Base-by-base conservation (phyloP, 2,113 vertebrate species). In the Austrofundulus limnaeus region DNA sequence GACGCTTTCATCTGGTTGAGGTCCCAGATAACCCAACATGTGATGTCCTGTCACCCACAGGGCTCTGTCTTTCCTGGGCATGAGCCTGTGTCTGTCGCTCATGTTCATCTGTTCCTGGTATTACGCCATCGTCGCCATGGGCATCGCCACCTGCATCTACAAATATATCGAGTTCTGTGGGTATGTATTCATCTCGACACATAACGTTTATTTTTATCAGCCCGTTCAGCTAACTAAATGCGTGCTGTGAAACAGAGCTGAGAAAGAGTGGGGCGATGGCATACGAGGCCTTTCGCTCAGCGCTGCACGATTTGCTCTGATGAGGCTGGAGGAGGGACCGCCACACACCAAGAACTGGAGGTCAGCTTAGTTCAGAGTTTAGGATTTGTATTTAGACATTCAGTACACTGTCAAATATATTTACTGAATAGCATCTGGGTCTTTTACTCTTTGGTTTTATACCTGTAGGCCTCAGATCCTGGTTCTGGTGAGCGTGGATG, bases 51-150 rank as follows among this genome's bases (percentile, higher is more conserved):
- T 81, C 66, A 34, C 64, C 85, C 7, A 0, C 91, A 99, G 97
- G 97, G 94, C 97, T 31, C 90, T 99, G 48, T 99, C 97, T 37
- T 98, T 99, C 90, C 89, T 99, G 91, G 97, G 97, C 46, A 98
- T 99, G 97, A 98, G 96, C 78, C 89, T 99, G 70, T 99, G 97
- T 82, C 90, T 99, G 78, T 93, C 97, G 0, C 93, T 99, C 76
- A 99, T 99, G 97, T 99, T 99, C 89, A 96, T 99, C 91, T 99
- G 96, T 84, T 99, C 97, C 85, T 99, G 97, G 97, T 96, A 98
- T 86, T 99, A 98, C 0, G 97, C 97, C 0, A 92, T 99, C 25
- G 90, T 98, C 2, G 97, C 97, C 88, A 99, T 99, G 97, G 93
- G 92, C 51, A 96, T 99, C 0, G 97, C 97, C 0, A 92, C 94